Evolutionary conservation across 2,888 invertebrate genomes (phyloP).

Genomic region (Hartigia nigra): DNA sequence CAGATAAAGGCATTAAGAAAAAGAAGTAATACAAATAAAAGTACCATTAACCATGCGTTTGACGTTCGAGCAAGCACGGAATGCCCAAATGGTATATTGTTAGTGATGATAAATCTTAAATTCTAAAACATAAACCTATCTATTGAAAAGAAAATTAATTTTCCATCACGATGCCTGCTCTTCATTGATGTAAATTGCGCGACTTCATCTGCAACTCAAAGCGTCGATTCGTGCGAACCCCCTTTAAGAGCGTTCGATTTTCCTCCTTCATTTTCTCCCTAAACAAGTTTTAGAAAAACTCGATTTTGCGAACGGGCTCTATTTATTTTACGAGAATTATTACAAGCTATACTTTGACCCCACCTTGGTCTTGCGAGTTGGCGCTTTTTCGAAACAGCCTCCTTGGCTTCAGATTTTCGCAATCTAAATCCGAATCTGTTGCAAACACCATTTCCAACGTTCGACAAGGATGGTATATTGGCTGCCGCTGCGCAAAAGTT

Average conservation of each 20-base stretch:
- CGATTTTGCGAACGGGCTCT: slow-evolving; percentile 1
- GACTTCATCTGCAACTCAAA: slow-evolving; percentile 80
- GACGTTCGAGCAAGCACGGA: neutral
- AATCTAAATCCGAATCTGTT: slow-evolving; percentile 69
- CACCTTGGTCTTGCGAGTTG: slow-evolving; percentile 22
- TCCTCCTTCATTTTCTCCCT: slow-evolving; percentile 63
- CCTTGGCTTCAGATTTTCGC: slow-evolving; percentile 58
- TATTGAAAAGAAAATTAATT: neutral
- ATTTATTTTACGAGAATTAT: neutral
- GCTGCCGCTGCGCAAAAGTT: neutral
- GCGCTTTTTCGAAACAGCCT: slow-evolving; percentile 36
- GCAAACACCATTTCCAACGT: slow-evolving; percentile 45
- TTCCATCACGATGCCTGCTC: neutral
- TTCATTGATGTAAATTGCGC: slow-evolving; percentile 64
- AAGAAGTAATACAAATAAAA: neutral
- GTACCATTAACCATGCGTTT: neutral
- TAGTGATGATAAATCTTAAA: neutral
- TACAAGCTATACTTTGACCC: neutral
- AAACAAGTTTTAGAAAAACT: neutral
- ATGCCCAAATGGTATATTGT: neutral
- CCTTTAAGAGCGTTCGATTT: slow-evolving; percentile 70
- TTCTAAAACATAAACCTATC: neutral
- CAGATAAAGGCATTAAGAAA: neutral
- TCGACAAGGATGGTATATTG: neutral
- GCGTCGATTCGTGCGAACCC: slow-evolving; percentile 77